phyloP scores from a whole-genome alignment of 2,888 invertebrate genomes.

The Eurytoma californica region DNA sequence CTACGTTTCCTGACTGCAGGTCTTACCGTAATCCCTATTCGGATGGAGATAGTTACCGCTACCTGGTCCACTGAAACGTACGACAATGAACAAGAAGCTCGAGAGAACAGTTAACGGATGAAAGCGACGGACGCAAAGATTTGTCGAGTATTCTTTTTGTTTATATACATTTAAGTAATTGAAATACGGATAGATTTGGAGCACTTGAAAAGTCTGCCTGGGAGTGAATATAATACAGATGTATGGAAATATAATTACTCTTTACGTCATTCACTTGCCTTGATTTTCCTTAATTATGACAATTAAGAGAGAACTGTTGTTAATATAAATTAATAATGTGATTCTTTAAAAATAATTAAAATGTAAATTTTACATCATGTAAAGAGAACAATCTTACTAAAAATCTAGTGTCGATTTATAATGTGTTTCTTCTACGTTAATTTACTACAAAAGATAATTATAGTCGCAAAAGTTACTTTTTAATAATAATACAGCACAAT shows the following conservation, averaged over 20 bases:
- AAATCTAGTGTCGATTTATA: too few species aligned
- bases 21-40: slow-evolving; percentile 75
- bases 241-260: neutral
- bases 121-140: slow-evolving; percentile 52
- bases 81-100: slow-evolving; percentile 59
- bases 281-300: slow-evolving; percentile 13
- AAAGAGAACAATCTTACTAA: too few species aligned
- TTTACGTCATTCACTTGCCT: slow-evolving; percentile 45
- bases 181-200: neutral
- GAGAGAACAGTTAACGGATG: slow-evolving; percentile 29
- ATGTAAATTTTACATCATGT: too few species aligned
- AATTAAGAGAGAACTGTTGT: too few species aligned
- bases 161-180: neutral
- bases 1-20: slow-evolving; percentile 65
- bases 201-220: neutral
- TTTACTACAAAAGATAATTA: too few species aligned
- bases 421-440: too few species aligned
- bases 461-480: neutral
- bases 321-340: too few species aligned
- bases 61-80: slow-evolving; percentile 75
- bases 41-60: slow-evolving; percentile 75
- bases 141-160: neutral
- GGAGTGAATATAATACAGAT: too few species aligned
- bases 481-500: neutral
- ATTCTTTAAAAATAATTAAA: too few species aligned